phyloP scores from a whole-genome alignment of 2,113 vertebrate species.

The Chaetodon auriga region DNA sequence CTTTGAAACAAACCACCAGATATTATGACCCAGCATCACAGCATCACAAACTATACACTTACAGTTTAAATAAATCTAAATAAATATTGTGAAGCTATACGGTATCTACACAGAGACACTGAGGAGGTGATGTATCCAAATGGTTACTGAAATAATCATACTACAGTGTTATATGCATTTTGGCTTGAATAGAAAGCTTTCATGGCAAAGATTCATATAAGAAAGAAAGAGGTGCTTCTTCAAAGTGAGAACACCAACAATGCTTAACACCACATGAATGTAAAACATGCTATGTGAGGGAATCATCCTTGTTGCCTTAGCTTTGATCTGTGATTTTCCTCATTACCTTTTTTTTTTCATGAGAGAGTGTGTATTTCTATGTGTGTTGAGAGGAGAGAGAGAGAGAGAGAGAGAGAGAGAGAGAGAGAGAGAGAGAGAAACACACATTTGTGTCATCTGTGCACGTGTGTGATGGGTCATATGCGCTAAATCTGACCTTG shows the following conservation, averaged over 20 bases:
- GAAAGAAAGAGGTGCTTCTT: neutral
- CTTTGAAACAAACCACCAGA: neutral
- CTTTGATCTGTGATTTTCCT: neutral
- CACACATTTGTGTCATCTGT: conserved; percentile 36
- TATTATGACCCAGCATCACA: neutral
- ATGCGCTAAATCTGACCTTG: conserved; percentile 57
- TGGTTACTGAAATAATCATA: neutral
- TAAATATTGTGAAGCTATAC: neutral
- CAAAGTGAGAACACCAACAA: neutral
- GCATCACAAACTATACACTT: neutral
- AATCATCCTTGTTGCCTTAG: neutral
- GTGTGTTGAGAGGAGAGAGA: neutral
- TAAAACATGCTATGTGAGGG: neutral
- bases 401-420: neutral
- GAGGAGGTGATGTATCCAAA: neutral
- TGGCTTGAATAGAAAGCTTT: neutral
- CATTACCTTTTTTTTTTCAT: neutral
- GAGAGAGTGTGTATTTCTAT: neutral
- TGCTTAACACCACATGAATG: neutral
- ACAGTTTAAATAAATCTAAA: neutral
- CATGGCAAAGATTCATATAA: neutral
- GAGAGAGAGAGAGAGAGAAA: neutral
- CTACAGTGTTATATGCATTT: neutral
- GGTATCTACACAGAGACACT: neutral
- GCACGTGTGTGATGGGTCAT: conserved; percentile 42